phyloP scores from a whole-genome alignment of 2,113 vertebrate genomes.

The Oxygymnocypris stewartii region DNA sequence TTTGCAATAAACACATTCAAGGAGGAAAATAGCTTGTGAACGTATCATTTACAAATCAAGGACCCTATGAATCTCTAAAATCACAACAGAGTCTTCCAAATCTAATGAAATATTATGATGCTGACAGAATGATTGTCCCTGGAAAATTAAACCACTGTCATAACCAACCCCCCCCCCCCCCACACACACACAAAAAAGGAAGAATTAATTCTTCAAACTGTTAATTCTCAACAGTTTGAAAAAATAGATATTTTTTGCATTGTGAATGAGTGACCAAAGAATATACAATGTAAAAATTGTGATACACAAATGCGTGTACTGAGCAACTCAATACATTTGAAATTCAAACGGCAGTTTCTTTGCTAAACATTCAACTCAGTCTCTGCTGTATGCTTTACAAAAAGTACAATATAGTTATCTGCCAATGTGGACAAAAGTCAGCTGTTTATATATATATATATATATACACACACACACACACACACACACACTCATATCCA shows the following conservation, averaged over 20 bases:
- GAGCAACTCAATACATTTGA: neutral
- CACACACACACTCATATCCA: constrained; percentile 57
- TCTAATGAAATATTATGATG: neutral
- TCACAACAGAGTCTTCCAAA: constrained; percentile 11
- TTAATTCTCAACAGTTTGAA: too few relatives aligned
- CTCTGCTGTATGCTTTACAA: constrained; percentile 39
- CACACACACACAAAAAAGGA: too few relatives aligned
- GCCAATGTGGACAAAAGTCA: constrained; percentile 39
- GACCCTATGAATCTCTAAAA: too few relatives aligned
- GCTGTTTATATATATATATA: neutral
- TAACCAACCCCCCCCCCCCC: neutral
- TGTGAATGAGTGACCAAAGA: neutral
- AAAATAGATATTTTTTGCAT: neutral
- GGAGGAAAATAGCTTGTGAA: constrained; percentile 55
- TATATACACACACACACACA: constrained; percentile 59
- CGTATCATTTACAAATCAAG: constrained; percentile 53
- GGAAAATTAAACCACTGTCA: neutral
- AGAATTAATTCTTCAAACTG: too few relatives aligned
- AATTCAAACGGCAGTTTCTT: constrained; percentile 12
- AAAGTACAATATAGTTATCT: constrained; percentile 41
- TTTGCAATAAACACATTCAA: constrained; percentile 69
- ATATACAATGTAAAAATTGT: constrained; percentile 16
- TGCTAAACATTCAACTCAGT: neutral
- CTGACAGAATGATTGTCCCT: neutral
- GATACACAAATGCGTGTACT: constrained; percentile 6